Evolutionary conservation across 2,888 invertebrate genomes (phyloP).

Genomic region (Nephrocerus scutellatus): DNA sequence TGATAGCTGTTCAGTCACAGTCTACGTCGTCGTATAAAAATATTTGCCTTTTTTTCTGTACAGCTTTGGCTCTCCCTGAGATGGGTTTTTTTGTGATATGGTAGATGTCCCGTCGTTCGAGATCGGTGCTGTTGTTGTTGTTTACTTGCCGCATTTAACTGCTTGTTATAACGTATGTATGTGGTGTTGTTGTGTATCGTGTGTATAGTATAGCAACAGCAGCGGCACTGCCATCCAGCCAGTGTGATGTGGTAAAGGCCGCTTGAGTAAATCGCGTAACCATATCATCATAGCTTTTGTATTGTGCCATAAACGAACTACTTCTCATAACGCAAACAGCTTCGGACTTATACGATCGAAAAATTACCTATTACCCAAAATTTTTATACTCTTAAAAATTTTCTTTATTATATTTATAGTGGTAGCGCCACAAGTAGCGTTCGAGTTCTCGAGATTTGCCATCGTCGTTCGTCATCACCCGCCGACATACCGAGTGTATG

Average conservation of each 20-base stretch:
- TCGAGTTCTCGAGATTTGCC: slow-evolving; percentile 8
- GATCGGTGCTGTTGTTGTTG: too few relatives aligned
- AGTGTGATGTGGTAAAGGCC: too few relatives aligned
- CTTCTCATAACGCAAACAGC: slow-evolving; percentile 49
- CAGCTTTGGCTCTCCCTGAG: too few relatives aligned
- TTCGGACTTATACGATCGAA: slow-evolving; percentile 41
- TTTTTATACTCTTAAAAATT: slow-evolving; percentile 49
- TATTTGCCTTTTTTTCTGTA: too few relatives aligned
- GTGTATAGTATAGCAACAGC: too few relatives aligned
- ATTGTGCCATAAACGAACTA: slow-evolving; percentile 49
- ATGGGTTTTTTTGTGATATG: too few relatives aligned
- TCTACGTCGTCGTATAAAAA: too few relatives aligned
- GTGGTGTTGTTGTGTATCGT: too few relatives aligned
- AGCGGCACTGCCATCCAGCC: slow-evolving; percentile 2
- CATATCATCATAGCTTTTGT: slow-evolving; percentile 47
- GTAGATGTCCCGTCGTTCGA: too few relatives aligned
- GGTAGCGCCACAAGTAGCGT: slow-evolving; percentile 34
- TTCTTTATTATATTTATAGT: slow-evolving; percentile 49
- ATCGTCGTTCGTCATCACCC: slow-evolving; percentile 13
- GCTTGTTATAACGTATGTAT: too few relatives aligned
- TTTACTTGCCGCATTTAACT: too few relatives aligned
- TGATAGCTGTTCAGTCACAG: too few relatives aligned
- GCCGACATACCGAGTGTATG: slow-evolving; percentile 23
- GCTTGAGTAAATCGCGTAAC: slow-evolving; percentile 31
- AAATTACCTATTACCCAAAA: slow-evolving; percentile 48